A percentile compares a stretch with the other conserved stretches of the same genome.
phyloP scores from a whole-genome alignment of 1,140 invertebrate species.

The Atopsyche davidsoni region DNA sequence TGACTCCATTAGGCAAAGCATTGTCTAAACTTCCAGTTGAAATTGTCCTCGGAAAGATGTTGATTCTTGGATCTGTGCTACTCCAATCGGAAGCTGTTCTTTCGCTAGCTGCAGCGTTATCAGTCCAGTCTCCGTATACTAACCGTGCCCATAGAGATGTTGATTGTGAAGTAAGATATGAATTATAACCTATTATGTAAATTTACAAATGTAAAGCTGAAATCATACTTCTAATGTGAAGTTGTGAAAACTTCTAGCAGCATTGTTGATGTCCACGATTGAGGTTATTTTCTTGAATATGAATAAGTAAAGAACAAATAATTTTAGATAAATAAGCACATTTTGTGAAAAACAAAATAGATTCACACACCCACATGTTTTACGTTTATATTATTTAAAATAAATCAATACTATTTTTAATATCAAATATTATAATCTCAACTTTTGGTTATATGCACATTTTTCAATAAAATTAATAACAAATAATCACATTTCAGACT shows the following conservation, averaged over 20 bases:
- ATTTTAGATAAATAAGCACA: neutral
- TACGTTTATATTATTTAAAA: too few relatives aligned
- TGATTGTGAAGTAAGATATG: slow-evolving; percentile 63
- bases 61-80: slow-evolving; percentile 88
- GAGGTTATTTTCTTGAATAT: too few relatives aligned
- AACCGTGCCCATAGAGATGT: slow-evolving; percentile 79
- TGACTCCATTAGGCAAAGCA: slow-evolving; percentile 87
- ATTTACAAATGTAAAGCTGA: too few relatives aligned
- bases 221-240: too few relatives aligned
- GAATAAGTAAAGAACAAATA: neutral
- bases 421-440: slow-evolving; percentile 1
- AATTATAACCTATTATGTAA: neutral
- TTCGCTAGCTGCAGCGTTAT: slow-evolving; percentile 85
- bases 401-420: too few relatives aligned
- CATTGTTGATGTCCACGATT: too few relatives aligned
- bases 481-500: slow-evolving; percentile 48
- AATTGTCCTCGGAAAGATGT: slow-evolving; percentile 91
- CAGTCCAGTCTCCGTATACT: slow-evolving; percentile 90
- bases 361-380: too few relatives aligned
- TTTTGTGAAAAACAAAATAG: too few relatives aligned
- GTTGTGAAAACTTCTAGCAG: too few relatives aligned
- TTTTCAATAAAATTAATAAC: slow-evolving; percentile 12
- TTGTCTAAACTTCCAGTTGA: slow-evolving; percentile 90
- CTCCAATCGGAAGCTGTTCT: slow-evolving; percentile 88
- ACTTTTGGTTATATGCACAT: slow-evolving; percentile 10